These are phyloP conservation scores for Caradrina clavipalpis DNA, from an alignment of 2,888 invertebrate genomes.

Conservation along the genomic window DNA sequence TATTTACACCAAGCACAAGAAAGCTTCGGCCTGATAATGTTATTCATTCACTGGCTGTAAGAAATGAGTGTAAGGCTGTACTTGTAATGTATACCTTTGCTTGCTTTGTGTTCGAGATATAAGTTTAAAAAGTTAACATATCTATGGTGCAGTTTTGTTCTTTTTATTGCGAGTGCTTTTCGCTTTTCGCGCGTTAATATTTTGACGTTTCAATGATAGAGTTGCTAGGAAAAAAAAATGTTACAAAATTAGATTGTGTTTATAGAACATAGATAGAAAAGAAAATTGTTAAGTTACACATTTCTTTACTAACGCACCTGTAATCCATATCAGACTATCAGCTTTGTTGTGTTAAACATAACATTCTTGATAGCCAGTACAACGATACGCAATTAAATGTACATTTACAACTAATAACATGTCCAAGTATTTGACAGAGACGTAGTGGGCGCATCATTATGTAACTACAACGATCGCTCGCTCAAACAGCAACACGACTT, in stretches of 20 bases:
- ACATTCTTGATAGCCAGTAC: conserved; percentile 3
- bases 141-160: conserved; percentile 32
- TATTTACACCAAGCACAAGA: conserved; percentile 65
- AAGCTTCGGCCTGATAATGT: conserved; percentile 63
- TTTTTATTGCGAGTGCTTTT: neutral
- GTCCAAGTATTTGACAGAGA: conserved; percentile 47
- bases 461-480: conserved; percentile 53
- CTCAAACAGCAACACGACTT: conserved; percentile 32
- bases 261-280: neutral
- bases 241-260: neutral
- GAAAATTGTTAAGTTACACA: neutral
- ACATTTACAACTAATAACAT: conserved; percentile 35
- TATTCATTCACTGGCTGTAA: conserved; percentile 66
- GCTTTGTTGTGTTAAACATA: conserved; percentile 18
- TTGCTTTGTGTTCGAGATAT: conserved; percentile 50
- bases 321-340: conserved; percentile 26
- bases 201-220: conserved; percentile 1
- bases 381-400: conserved; percentile 25
- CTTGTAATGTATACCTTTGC: conserved; percentile 62
- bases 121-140: conserved; percentile 60
- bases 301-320: neutral
- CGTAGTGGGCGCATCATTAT: conserved; percentile 18
- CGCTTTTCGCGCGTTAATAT: conserved; percentile 12
- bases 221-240: no score
- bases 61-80: conserved; percentile 66